A percentile compares a stretch with the other conserved stretches of the same genome.
phyloP scores from a whole-genome alignment of 2,797 vertebrate genomes.

The Mormyrus hasselquistii region DNA sequence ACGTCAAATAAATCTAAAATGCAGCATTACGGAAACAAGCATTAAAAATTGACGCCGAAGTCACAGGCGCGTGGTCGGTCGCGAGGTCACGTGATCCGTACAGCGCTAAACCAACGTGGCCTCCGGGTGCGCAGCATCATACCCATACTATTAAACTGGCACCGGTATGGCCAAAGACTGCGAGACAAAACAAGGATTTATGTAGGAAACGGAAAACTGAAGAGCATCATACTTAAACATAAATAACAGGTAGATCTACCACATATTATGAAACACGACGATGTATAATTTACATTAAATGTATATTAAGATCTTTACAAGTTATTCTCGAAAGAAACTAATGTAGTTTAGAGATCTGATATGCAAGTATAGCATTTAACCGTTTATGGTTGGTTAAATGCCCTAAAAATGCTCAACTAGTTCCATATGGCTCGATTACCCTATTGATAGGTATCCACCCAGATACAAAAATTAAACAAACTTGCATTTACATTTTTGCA shows the following conservation, averaged over 20 bases:
- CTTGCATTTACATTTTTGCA: not conserved
- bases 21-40: not conserved
- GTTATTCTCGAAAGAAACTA: not conserved
- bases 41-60: not conserved
- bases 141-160: not conserved
- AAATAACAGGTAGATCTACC: not conserved
- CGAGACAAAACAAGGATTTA: not conserved
- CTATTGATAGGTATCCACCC: not conserved
- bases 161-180: not conserved
- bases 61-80: not conserved
- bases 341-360: not conserved
- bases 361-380: not conserved
- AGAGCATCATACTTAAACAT: not conserved
- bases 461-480: not conserved
- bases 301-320: not conserved
- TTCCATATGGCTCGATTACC: not conserved
- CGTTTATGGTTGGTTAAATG: slow-evolving; percentile 15
- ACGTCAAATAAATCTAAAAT: not conserved
- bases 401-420: slow-evolving; percentile 22
- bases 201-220: not conserved
- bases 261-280: not conserved
- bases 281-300: not conserved
- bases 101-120: not conserved
- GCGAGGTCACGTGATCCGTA: not conserved
- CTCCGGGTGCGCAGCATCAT: not conserved